A percentile compares a stretch with the other conserved stretches of the same genome.
Evolutionary conservation across 1,140 invertebrate species (phyloP).

Genomic region (Achroia grisella): DNA sequence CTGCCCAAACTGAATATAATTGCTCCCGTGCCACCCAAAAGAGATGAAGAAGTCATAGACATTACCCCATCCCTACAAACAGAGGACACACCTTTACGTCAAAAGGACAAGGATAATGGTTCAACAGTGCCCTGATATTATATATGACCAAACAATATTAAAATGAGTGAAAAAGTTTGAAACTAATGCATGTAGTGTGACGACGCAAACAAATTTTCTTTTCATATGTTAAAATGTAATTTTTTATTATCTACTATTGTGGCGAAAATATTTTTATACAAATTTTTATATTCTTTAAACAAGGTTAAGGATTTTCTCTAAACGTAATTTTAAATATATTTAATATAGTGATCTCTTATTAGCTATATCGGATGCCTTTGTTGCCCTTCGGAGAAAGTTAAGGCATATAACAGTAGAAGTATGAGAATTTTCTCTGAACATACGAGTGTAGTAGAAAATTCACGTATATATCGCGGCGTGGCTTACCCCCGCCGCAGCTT

Average conservation of each 20-base stretch:
- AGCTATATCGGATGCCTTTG: too few species aligned
- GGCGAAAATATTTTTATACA: constrained; percentile 1
- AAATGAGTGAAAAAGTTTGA: neutral
- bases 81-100: neutral
- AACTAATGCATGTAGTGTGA: neutral
- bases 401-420: too few species aligned
- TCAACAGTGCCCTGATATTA: neutral
- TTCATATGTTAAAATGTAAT: neutral
- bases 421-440: too few species aligned
- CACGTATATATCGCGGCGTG: too few species aligned
- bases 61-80: neutral
- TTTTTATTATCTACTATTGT: neutral
- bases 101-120: neutral
- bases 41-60: constrained; percentile 2
- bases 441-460: too few species aligned
- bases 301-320: neutral
- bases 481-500: too few species aligned
- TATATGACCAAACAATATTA: too few species aligned
- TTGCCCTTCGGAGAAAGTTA: too few species aligned
- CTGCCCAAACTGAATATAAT: constrained; percentile 35
- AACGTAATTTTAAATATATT: neutral
- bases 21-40: constrained; percentile 11
- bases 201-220: neutral
- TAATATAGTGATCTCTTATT: neutral
- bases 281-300: neutral